A percentile compares a stretch with the other conserved stretches of the same genome.
These are phyloP conservation scores for Plebejus anna DNA, from an alignment of 2,888 invertebrate genomes.

Conservation along the genomic window DNA sequence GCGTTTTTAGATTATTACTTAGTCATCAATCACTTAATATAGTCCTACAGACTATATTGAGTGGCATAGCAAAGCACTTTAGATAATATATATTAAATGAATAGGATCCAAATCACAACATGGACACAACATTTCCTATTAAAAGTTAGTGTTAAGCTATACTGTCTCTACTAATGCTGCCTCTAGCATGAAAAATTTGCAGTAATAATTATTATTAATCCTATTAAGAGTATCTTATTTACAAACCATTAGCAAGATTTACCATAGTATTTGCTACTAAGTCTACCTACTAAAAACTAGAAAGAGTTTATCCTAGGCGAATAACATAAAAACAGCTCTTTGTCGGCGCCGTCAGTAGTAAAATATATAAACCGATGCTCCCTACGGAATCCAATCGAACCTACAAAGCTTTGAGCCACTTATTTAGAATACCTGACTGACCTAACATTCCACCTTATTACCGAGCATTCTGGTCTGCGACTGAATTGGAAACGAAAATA, in stretches of 20 bases:
- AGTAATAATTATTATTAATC: no score
- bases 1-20: background rate
- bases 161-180: no score
- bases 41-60: background rate
- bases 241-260: no score
- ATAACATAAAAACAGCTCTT: constrained; percentile 3
- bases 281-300: background rate
- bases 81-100: no score
- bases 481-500: constrained; percentile 33
- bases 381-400: constrained; percentile 57
- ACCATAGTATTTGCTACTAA: background rate
- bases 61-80: background rate
- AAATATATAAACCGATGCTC: constrained; percentile 35
- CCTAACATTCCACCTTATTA: constrained; percentile 26
- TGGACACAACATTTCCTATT: no score
- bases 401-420: constrained; percentile 62
- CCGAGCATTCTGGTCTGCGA: constrained; percentile 34
- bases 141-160: no score
- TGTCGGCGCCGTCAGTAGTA: background rate
- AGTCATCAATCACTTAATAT: no score
- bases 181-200: no score
- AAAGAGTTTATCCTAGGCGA: background rate
- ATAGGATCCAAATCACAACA: no score
- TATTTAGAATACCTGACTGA: constrained; percentile 56
- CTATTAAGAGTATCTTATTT: no score